Evolutionary conservation across 2,113 vertebrate species (phyloP), one percentile per base, ranked within the genome.

Genomic region (Mohoua ochrocephala): DNA sequence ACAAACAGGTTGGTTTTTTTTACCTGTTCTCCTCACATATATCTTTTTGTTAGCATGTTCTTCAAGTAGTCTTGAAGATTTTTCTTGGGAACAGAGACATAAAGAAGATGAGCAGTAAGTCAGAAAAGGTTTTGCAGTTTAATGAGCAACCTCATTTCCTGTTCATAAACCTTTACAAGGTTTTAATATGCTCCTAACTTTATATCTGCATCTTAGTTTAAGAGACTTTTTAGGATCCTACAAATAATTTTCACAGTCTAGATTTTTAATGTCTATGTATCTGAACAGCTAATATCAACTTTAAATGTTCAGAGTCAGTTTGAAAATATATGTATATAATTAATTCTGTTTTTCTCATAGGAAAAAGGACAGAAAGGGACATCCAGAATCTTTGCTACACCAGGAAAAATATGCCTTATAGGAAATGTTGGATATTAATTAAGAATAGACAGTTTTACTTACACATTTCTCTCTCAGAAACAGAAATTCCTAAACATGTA

Each of bases 1-100:
- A 45, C 8, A 15, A 57, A 37, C 3, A 41, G 18, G 1, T 6
- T 33, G 33, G 3, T 1, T 0, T 7, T 19, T 17, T 57, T 57
- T 65, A 5, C 15, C 10, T 45, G 9, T 39, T 84, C 6, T 71
- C 7, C 7, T 41, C 4, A 10, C 10, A 19, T 22, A 6, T 24
- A 27, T 39, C 3, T 50, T 61, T 56, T 61, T 22, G 3, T 67
- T 84, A 76, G 4, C 8, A 26, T 74, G 2, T 13, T 69, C 75
- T 82, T 71, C 44, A 63, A 60, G 26, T 31, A 56, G 26, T 83
- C 44, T n/a, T 75, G 37, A 47, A 47, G 16, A 60, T 49, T 65
- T 69, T 64, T 86, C 33, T 41, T 79, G 12, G 41, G 19, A 60
- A 41, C 6, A 59, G 28, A 69, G 17, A 3, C 54, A 74, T 69